Conservation (phyloP, 2,888 invertebrate species). For the Meghimatium bilineatum region DNA sequence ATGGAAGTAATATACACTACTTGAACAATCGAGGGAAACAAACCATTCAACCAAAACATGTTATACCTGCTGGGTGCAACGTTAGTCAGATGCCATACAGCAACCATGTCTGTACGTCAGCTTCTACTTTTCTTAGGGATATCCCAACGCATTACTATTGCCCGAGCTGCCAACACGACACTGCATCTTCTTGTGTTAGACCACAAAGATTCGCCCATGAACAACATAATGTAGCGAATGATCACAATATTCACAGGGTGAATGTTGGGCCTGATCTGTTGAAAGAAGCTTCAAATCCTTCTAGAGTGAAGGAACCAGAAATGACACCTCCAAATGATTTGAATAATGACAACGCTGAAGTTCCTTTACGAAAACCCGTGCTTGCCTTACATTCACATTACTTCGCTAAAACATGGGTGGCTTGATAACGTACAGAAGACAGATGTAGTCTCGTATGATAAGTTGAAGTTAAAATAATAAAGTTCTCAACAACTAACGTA, state of each 20-base stretch:
- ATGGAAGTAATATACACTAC: not conserved
- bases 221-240: not conserved
- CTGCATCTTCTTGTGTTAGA: not conserved
- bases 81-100: not conserved
- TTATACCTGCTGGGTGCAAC: not conserved
- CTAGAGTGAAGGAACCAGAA: not conserved
- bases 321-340: not conserved
- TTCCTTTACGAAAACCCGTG: slow-evolving; percentile 36
- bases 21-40: not conserved
- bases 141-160: slow-evolving; percentile 4
- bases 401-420: slow-evolving; percentile 28
- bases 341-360: slow-evolving; percentile 25
- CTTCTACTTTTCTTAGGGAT: slow-evolving; percentile 7
- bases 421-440: too few relatives aligned
- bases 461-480: too few relatives aligned
- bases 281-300: not conserved
- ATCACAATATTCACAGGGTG: not conserved
- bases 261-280: slow-evolving; percentile 7
- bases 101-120: not conserved
- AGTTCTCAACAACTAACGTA: too few relatives aligned
- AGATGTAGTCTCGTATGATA: too few relatives aligned
- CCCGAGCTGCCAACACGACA: not conserved
- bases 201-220: not conserved
- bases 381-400: slow-evolving; percentile 43
- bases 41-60: not conserved